Base-by-base conservation (phyloP, 2,797 vertebrate species). In the Mustela erminea region DNA sequence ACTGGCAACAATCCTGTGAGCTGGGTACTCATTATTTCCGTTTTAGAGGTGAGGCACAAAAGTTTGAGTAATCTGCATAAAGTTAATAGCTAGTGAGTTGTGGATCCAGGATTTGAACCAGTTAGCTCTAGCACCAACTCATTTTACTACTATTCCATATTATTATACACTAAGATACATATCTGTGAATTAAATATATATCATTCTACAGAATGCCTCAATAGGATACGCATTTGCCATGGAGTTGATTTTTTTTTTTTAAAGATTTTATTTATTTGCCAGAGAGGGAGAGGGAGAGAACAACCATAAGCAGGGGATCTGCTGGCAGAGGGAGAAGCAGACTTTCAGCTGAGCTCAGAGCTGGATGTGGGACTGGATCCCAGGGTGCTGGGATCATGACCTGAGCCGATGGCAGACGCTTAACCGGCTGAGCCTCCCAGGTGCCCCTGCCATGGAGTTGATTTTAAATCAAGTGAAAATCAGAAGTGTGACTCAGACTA, bases 391-490 rank as follows among this genome's bases (percentile, higher is more conserved):
- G 3, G 25, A 27, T 60, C 58, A 27, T 60, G 58, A 60, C 11
- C 25, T 60, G 25, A 60, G 58, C 58, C 0, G 0, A 60, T 12
- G 58, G 58, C 25, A 60, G 58, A 60, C 1, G 11, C 23, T 60
- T 60, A 60, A 60, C 58, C 3, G 3, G 27, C 58, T 60, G 58
- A 60, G 58, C 4, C 58, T 12, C 23, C 25, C 25, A 27, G 58
- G 58, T 5, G 25, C 58, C 25, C 25, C 58, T 60, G 58, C 87
- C 94, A 82, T 29, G 29, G 70, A 54, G 66, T 25, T 84, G 96
- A 95, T 93, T 95, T 95, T 90, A 94, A 95, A 18, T 46, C 23
- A 88, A 78, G 52, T 52, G 93, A 93, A 95, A 96, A 93, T 90
- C 38, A 49, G 29, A 90, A 78, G 54, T 82, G 54, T 87, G 29